A percentile compares a stretch with the other conserved stretches of the same genome.
phyloP scores from a whole-genome alignment of 2,797 vertebrate genomes.

The Pterois miles region DNA sequence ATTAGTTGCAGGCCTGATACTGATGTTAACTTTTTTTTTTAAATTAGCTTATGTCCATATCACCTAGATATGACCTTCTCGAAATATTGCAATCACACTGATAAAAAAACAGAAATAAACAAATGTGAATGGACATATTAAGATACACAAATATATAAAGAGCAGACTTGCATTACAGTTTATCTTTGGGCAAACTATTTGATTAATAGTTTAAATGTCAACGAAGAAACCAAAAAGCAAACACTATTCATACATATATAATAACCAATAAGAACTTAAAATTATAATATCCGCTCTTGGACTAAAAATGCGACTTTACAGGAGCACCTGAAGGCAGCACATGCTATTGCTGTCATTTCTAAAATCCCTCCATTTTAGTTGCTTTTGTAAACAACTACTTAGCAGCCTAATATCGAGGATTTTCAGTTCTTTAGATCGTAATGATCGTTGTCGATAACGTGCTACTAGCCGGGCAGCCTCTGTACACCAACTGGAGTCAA shows the following conservation, averaged over 20 bases:
- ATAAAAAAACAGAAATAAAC: background rate
- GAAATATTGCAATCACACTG: background rate
- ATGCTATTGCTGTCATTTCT: slow-evolving; percentile 12
- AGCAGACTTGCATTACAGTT: too few species aligned
- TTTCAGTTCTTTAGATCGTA: fast-evolving
- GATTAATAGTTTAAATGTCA: background rate
- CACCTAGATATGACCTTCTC: background rate
- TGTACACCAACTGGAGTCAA: slow-evolving; percentile 16
- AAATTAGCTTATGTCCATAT: background rate
- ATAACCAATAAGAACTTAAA: background rate
- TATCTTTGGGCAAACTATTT: background rate
- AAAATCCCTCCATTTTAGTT: background rate
- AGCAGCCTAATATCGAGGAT: fast-evolving
- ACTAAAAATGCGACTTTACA: background rate
- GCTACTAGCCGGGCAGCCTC: background rate
- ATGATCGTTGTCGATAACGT: background rate
- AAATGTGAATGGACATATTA: too few species aligned
- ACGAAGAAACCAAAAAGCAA: background rate
- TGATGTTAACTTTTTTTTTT: background rate
- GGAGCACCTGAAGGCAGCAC: slow-evolving; percentile 42
- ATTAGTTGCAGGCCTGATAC: background rate
- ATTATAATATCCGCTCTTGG: background rate
- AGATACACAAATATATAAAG: too few species aligned
- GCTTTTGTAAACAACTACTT: background rate
- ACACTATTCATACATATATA: too few species aligned